phyloP scores from a whole-genome alignment of 2,888 invertebrate species.

The Tipula helvola region DNA sequence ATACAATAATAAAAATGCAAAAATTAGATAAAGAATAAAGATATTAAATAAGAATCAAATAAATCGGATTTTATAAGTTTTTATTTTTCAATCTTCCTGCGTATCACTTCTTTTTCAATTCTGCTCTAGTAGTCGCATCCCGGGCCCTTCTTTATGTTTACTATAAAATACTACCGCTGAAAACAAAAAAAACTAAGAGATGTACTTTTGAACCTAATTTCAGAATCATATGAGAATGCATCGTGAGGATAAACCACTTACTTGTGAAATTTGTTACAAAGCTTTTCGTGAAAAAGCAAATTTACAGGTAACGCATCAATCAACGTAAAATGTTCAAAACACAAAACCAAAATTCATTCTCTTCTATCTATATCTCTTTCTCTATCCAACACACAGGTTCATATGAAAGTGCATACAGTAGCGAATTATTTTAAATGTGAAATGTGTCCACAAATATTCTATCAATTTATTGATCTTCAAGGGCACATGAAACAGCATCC shows the following conservation, averaged over 20 bases:
- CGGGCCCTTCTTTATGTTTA: background rate
- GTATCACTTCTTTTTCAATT: background rate
- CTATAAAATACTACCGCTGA: background rate
- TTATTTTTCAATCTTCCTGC: background rate
- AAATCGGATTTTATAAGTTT: background rate
- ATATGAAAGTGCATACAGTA: slow-evolving; percentile 63
- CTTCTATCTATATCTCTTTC: background rate
- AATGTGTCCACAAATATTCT: slow-evolving; percentile 52
- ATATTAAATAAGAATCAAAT: background rate
- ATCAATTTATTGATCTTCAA: slow-evolving; percentile 21
- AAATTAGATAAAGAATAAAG: background rate
- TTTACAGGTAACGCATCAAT: background rate
- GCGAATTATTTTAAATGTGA: slow-evolving; percentile 80
- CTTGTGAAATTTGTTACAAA: slow-evolving; percentile 64
- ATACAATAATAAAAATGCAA: background rate
- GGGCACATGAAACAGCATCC: slow-evolving; percentile 23
- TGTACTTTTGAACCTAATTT: background rate
- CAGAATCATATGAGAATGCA: slow-evolving; percentile 57
- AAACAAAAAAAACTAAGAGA: background rate
- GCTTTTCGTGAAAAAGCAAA: slow-evolving; percentile 60
- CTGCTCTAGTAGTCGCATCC: background rate
- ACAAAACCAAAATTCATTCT: background rate
- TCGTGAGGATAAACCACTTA: slow-evolving; percentile 74
- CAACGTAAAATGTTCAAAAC: background rate
- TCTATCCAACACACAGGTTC: background rate